Percentiles rank a stretch among this genome's conserved stretches.
phyloP scores from a whole-genome alignment of 37 sponge, comb jelly and placozoan species.

The Agelas oroides region DNA sequence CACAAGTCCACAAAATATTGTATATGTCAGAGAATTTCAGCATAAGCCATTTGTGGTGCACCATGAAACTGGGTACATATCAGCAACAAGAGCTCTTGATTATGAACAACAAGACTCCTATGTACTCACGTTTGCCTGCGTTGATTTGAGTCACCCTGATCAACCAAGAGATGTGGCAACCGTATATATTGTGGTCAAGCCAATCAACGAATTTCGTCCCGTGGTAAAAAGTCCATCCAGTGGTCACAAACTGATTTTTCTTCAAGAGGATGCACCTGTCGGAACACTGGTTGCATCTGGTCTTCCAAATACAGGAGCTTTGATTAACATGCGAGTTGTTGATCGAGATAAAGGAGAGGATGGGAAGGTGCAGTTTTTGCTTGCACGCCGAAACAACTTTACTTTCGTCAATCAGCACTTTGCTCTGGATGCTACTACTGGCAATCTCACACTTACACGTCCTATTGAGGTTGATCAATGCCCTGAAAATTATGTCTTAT shows the following conservation, averaged over 20 bases:
- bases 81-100: not conserved
- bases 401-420: not conserved
- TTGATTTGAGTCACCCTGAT: not conserved
- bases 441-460: not conserved
- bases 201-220: conserved; percentile 19
- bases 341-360: conserved; percentile 8
- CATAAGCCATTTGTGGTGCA: conserved; percentile 2
- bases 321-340: not conserved
- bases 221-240: not conserved
- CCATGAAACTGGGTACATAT: not conserved
- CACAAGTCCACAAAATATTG: not conserved
- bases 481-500: not conserved
- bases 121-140: not conserved
- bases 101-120: not conserved
- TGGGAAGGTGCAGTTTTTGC: not conserved
- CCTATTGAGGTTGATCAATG: not conserved
- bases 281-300: conserved; percentile 14
- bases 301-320: not conserved
- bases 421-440: not conserved
- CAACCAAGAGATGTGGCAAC: not conserved
- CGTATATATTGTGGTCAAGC: not conserved
- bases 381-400: not conserved
- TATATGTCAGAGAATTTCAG: not conserved
- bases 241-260: not conserved
- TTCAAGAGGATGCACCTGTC: not conserved